Base-by-base conservation (phyloP, 1,140 invertebrate genomes). In the Drosophila rhopaloa region DNA sequence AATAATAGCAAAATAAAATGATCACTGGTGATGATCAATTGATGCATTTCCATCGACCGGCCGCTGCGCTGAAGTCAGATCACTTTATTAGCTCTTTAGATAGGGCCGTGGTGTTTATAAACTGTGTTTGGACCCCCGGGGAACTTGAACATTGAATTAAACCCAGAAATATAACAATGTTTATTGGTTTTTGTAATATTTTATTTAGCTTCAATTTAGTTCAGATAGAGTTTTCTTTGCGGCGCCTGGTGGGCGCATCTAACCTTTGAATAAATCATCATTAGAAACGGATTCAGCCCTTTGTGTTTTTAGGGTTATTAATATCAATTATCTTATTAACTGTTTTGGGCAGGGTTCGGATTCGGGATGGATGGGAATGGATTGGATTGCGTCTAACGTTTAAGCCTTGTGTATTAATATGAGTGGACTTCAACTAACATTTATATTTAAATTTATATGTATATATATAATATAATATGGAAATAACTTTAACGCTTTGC, bases 401-500 rank as follows among this genome's bases (percentile, higher is more conserved):
- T 59, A 46, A 61, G 62, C 56, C 38, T 57, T 61, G 58, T 66
- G 38, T 77, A 60, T 61, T 59, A 24, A 55, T 74, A 61, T 68
- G 61, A 71, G 72, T 72, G 75, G 70, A 55, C 72, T 79, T 60
- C 56, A 85, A 85, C 83, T 85, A 85, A 82, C 79, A 88, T 86
- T 88, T 76, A 86, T 79, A 76, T 66, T 76, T 65, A 58, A 37
- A 44, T 74, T 71, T 76, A 38, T 76, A 40, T 48, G 61, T 66
- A 65, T 71, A 50, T 47, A 40, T 70, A 56, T 55, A 47, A 70
- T 71, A 24, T 71, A 70, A 58, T 71, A 79, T 83, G 84, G 79
- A 86, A 86, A 86, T 89, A 86, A 89, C 83, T 55, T 89, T 86
- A 73, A 86, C 66, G 66, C 47, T 81, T 80, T 77, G 81, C 55